Conservation (phyloP, 2,113 vertebrate genomes). For the Anoura caudifer region DNA sequence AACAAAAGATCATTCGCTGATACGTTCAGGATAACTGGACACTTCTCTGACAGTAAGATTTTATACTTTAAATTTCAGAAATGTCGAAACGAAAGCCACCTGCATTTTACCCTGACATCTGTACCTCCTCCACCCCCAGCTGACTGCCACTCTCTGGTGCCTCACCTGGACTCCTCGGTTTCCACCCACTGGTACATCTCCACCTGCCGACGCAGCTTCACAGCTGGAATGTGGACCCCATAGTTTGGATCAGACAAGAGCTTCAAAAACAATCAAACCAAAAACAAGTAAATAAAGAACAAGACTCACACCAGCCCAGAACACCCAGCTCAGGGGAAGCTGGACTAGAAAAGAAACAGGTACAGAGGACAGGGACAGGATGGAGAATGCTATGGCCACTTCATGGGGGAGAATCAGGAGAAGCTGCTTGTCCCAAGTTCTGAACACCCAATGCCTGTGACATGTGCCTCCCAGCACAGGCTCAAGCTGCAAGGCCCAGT, state of each 20-base stretch:
- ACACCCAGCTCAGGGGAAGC: background rate
- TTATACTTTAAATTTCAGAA: background rate
- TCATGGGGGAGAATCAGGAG: fast-evolving
- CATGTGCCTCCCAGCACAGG: background rate
- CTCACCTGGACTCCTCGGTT: constrained; percentile 90
- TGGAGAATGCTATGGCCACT: fast-evolving
- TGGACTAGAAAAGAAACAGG: background rate
- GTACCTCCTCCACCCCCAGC: background rate
- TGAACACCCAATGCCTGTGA: background rate
- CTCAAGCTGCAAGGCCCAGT: background rate
- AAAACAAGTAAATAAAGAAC: background rate
- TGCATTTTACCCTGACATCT: background rate
- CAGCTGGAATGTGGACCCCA: constrained; percentile 88
- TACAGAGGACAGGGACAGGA: no score
- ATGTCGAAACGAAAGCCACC: background rate
- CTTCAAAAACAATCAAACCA: constrained; percentile 75
- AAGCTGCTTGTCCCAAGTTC: background rate
- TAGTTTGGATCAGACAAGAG: constrained; percentile 96
- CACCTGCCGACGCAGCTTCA: constrained; percentile 92
- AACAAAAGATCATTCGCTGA: background rate
- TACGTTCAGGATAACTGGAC: background rate
- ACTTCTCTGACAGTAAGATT: background rate
- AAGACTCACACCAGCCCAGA: background rate
- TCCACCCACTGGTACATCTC: constrained; percentile 99
- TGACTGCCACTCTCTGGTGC: background rate